Percentiles rank a stretch among this genome's conserved stretches.
phyloP scores from a whole-genome alignment of 2,797 vertebrate genomes.

The Rhyacichthys aspro region DNA sequence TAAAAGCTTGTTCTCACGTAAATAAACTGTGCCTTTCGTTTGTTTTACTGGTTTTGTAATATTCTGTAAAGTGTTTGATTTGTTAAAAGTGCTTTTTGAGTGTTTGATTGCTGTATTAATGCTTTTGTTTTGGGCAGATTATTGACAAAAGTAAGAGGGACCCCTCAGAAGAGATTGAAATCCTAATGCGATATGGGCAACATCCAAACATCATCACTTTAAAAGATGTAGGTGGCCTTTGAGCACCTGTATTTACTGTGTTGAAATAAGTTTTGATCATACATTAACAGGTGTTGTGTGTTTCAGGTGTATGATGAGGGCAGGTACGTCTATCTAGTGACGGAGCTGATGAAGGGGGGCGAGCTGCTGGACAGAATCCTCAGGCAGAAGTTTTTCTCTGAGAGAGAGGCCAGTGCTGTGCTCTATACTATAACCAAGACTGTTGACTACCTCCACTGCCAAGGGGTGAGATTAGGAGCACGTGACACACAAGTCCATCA shows the following conservation, averaged over 20 bases:
- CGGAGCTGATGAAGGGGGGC: conserved; percentile 96
- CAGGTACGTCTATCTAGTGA: conserved; percentile 93
- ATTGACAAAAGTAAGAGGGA: conserved; percentile 98
- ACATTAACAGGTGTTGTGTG: conserved; percentile 7
- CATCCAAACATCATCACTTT: conserved; percentile 98
- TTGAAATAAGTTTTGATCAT: neutral
- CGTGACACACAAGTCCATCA: no score
- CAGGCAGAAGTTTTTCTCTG: conserved; percentile 95
- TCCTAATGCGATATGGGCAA: conserved; percentile 95
- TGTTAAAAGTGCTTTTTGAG: neutral
- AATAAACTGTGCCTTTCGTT: neutral
- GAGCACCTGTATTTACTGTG: neutral
- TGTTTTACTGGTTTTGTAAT: neutral
- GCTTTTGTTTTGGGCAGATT: conserved; percentile 77
- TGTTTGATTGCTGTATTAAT: neutral
- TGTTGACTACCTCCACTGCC: conserved; percentile 97
- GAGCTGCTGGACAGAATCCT: conserved; percentile 95
- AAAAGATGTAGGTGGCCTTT: conserved; percentile 88
- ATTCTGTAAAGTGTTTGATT: neutral
- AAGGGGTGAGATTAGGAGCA: conserved; percentile 84
- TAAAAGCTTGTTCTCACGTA: neutral
- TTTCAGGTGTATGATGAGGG: conserved; percentile 93
- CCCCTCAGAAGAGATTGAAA: conserved; percentile 97
- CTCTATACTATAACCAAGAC: conserved; percentile 95
- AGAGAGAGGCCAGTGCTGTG: conserved; percentile 93